phyloP scores from a whole-genome alignment of 53 echinoderm and acorn worm genomes.

The Echinometra lucunter region DNA sequence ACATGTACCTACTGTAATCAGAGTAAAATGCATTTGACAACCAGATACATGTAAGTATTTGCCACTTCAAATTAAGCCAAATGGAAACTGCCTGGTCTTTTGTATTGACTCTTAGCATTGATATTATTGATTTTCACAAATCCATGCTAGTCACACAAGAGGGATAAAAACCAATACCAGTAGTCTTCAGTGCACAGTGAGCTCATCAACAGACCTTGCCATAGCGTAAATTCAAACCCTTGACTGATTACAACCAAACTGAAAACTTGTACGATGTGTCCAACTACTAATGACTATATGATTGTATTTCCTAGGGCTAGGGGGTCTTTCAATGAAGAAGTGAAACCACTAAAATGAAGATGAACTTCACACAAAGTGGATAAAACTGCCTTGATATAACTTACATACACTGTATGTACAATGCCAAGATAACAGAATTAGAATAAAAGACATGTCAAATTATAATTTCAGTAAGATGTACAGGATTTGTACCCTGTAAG shows the following conservation, averaged over 20 bases:
- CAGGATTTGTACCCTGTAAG: too few species aligned
- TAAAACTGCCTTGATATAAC: background rate
- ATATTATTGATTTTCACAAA: constrained; percentile 20
- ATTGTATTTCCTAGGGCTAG: background rate
- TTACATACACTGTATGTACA: too few species aligned
- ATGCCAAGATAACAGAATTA: too few species aligned
- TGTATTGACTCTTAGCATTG: background rate
- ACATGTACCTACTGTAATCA: too few species aligned
- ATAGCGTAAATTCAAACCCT: background rate
- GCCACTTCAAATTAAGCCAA: background rate
- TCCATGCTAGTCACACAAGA: background rate
- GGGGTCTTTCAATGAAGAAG: background rate
- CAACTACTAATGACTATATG: background rate
- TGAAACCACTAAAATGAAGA: background rate
- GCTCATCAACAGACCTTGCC: background rate
- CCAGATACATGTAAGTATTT: background rate
- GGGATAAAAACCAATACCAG: too few species aligned
- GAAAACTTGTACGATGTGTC: background rate
- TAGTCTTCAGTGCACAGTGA: background rate
- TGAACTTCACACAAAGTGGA: background rate
- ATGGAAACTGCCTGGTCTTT: background rate
- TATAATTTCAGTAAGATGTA: too few species aligned
- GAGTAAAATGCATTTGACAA: background rate
- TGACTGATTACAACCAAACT: background rate
- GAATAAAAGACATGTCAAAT: too few species aligned